These are phyloP conservation scores for Danaus melanippus DNA, from an alignment of 1,140 invertebrate genomes.

Conservation along the genomic window DNA sequence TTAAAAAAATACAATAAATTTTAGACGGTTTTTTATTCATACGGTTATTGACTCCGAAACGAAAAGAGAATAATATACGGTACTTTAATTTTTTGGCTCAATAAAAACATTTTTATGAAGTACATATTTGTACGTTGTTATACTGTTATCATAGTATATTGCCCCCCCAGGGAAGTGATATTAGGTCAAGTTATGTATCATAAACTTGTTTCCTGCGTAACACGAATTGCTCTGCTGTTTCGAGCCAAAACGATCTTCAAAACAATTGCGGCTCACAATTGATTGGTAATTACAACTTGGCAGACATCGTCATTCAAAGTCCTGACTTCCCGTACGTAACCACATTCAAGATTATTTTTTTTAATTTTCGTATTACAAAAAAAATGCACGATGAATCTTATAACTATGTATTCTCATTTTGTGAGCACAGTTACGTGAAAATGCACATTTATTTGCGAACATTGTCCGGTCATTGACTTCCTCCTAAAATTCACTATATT, in stretches of 20 bases:
- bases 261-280: slow-evolving; percentile 21
- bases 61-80: neutral
- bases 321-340: slow-evolving; percentile 2
- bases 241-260: slow-evolving; percentile 25
- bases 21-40: neutral
- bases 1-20: too few relatives aligned
- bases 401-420: neutral
- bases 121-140: slow-evolving; percentile 3
- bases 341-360: neutral
- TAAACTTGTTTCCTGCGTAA: slow-evolving; percentile 50
- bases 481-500: slow-evolving; percentile 35
- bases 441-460: slow-evolving; percentile 5
- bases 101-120: too few relatives aligned
- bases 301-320: neutral
- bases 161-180: slow-evolving; percentile 33
- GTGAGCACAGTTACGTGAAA: too few relatives aligned
- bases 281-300: slow-evolving; percentile 13
- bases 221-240: slow-evolving; percentile 37
- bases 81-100: neutral
- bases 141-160: slow-evolving; percentile 20
- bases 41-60: slow-evolving; percentile 4
- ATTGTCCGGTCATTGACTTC: slow-evolving; percentile 29
- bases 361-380: too few relatives aligned
- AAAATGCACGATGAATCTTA: neutral
- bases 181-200: slow-evolving; percentile 31